Evolutionary conservation across 1,140 invertebrate species (phyloP), one percentile per base, ranked within the genome.

Genomic region (Macrobrachium nipponense): DNA sequence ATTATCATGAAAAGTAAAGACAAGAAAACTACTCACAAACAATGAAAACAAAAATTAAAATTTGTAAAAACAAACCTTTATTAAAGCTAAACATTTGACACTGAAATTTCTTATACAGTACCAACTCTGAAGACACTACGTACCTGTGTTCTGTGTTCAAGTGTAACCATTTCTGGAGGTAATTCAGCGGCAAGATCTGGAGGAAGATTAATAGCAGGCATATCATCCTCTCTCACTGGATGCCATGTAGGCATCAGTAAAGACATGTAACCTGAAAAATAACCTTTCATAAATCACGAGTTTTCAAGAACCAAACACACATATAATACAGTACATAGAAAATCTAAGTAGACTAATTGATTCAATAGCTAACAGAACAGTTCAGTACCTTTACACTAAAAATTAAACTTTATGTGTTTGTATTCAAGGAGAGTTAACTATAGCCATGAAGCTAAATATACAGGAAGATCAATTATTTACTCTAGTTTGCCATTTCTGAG

Each of bases 181-280:
- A 97, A 91, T 81, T 93, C 93, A 44, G 94, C 93, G 44, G 93
- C 94, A 59, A 95, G 70, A 58, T 87, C 86, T 8, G 89, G 80
- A 7, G 86, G 81, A 17, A 87, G 36, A 51, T 82, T 85, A 17
- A 82, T 82, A 59, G 76, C 80, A 6, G 85, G 87, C 75, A 82
- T 87, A 36, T 82, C 87, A 27, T 72, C 76, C 17, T 78, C 78
- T 70, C 60, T 79, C 43, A 87, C 82, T 58, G 86, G 88, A 51
- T 86, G 87, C 82, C 87, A 96, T 0, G 96, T 97, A 3, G 98
- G 98, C 78, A 99, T 92, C 91, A 98, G 93, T 7, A 99, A 93
- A 0, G 97, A 96, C 97, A 99, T 98, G 91, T 98, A 96, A 15
- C 93, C 93, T 94, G 87, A 90, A 89, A 90, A 44, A 58, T 12